phyloP scores from a whole-genome alignment of 2,888 invertebrate genomes.

The Galeopsomyia nigrocyanea region DNA sequence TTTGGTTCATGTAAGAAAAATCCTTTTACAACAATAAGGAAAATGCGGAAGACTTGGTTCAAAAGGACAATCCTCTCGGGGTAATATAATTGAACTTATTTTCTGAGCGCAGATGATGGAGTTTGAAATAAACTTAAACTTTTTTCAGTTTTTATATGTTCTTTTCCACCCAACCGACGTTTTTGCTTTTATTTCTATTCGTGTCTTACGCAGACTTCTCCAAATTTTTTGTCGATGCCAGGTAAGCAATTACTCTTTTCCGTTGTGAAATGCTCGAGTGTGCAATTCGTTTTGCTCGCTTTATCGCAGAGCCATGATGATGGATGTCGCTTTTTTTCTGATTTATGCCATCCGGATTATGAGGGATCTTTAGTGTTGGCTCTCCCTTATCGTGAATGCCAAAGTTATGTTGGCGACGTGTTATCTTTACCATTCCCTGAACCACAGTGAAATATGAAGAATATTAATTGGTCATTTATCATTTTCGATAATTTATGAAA shows the following conservation, averaged over 20 bases:
- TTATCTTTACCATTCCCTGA: not conserved
- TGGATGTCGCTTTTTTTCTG: constrained; percentile 36
- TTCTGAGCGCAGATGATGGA: too few relatives aligned
- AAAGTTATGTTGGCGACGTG: constrained; percentile 7
- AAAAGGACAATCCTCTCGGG: too few relatives aligned
- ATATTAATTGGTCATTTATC: too few relatives aligned
- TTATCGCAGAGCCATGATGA: constrained; percentile 18
- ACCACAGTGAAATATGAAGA: too few relatives aligned
- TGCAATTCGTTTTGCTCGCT: constrained; percentile 21
- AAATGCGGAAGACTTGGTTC: too few relatives aligned
- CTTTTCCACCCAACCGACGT: not conserved
- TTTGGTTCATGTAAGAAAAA: too few relatives aligned
- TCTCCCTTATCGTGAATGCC: constrained; percentile 1
- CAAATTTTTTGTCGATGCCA: constrained; percentile 36
- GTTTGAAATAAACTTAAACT: too few relatives aligned
- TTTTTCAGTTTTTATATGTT: not conserved
- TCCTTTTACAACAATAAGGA: too few relatives aligned
- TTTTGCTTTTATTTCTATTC: not conserved
- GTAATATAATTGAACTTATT: too few relatives aligned
- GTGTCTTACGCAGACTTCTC: not conserved
- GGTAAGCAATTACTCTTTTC: constrained; percentile 42
- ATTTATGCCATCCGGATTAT: constrained; percentile 23
- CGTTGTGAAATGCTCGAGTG: constrained; percentile 27
- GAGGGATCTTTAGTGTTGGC: not conserved
- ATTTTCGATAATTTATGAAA: too few relatives aligned